A percentile compares a stretch with the other conserved stretches of the same genome.
Conservation (phyloP, 2,888 invertebrate species). For the Amblyjoppa fuscipennis region DNA sequence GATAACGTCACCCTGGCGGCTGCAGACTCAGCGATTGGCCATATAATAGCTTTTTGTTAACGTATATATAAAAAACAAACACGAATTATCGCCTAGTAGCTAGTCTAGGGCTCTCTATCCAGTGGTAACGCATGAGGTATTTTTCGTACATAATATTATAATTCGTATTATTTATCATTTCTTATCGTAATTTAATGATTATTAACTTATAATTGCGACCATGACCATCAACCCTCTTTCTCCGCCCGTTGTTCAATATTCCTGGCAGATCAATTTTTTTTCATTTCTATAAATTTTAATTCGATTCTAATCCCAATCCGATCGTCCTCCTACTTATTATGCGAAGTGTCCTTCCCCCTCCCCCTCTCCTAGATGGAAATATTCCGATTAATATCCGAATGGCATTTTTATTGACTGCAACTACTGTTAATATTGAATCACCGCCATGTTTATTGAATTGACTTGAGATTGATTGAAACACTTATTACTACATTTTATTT, state of each 20-base stretch:
- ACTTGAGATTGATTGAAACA: constrained; percentile 76
- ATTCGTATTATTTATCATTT: constrained; percentile 82
- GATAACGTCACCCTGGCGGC: constrained; percentile 75
- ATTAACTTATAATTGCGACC: constrained; percentile 81
- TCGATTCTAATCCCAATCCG: background rate
- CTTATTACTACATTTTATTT: constrained; percentile 72
- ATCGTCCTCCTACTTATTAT: constrained; percentile 42
- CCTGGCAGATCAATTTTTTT: background rate
- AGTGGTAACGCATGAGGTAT: constrained; percentile 85
- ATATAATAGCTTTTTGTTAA: constrained; percentile 76
- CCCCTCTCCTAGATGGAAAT: constrained; percentile 53
- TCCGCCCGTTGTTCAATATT: constrained; percentile 26
- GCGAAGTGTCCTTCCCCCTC: constrained; percentile 30
- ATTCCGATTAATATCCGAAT: constrained; percentile 75
- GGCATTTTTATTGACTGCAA: constrained; percentile 79
- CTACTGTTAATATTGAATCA: constrained; percentile 78
- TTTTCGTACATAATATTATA: constrained; percentile 81
- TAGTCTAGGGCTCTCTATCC: constrained; percentile 84
- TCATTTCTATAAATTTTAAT: background rate
- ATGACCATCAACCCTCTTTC: constrained; percentile 43
- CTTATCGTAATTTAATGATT: constrained; percentile 82
- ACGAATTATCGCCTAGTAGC: constrained; percentile 82
- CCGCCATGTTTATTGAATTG: constrained; percentile 75
- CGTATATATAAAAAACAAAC: constrained; percentile 62
- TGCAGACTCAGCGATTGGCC: constrained; percentile 78